Base-by-base conservation (phyloP, 2,888 invertebrate species). In the Lypha dubia region DNA sequence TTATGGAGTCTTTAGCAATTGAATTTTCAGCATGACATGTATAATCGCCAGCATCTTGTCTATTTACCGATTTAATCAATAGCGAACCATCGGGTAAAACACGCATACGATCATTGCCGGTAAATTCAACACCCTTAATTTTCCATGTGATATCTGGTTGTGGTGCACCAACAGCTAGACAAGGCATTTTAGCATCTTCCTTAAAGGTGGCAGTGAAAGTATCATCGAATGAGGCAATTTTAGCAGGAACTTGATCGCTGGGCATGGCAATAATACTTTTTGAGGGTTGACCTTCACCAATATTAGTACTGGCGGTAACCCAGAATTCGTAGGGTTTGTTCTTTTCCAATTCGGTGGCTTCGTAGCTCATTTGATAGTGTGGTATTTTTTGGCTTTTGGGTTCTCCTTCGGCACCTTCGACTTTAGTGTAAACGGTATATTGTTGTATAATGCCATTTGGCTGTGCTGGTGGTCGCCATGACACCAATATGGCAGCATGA, bases 171-270 rank as follows among this genome's bases (percentile, higher is more conserved):
- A 98, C 98, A 71, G 98, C 97, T 28, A 97, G 94, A 89, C 98
- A 98, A 0, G 98, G 98, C 89, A 98, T 93, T 88, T 96, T 97
- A 1, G 98, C 96, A 88, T 97, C 97, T 93, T 97, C 97, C 92
- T 97, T 97, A 93, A 97, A 97, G 0, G 97, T 97, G 13, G 97
- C 97, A 84, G 97, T 96, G 91, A 98, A 97, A n/a, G 96, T 95
- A 90, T 97, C 97, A 90, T 98, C 98, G 92, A 98, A 98, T 1
- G 98, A 98, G 58, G 98, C 98, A 88, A 98, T 98, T 92, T 97
- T 97, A 1, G 98, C 98, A 60, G 98, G 97, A 79, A 98, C 98
- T 86, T 92, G 92, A 85, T 92, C 92, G 87, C 95, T 96, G 24
- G 98, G 97, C 89, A 97, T 96, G 88, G 97, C 95, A 5, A 95